These are phyloP conservation scores for Orbicella faveolata DNA, from an alignment of 64 coral and sea anemone species.

Conservation along the genomic window DNA sequence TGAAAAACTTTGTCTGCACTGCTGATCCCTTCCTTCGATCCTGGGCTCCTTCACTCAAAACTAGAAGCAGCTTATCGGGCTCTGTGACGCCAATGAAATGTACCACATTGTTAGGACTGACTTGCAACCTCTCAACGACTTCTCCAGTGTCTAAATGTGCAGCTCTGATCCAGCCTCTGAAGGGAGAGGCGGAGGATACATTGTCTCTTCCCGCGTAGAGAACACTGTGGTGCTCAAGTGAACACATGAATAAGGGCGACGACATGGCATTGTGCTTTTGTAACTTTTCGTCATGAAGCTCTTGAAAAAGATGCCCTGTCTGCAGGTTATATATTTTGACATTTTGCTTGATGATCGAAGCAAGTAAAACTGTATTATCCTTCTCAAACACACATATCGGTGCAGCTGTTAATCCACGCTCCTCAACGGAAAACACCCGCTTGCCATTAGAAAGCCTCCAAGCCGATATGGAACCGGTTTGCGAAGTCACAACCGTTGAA, in stretches of 20 bases:
- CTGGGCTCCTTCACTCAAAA: conserved; percentile 24
- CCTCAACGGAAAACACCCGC: conserved; percentile 57
- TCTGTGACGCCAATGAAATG: conserved; percentile 55
- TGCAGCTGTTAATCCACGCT: neutral
- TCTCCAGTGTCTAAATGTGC: conserved; percentile 17
- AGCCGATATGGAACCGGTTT: conserved; percentile 38
- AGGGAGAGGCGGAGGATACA: neutral
- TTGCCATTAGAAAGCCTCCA: conserved; percentile 82
- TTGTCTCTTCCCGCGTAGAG: conserved; percentile 6
- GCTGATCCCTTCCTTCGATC: conserved; percentile 31
- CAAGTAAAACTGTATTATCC: conserved; percentile 1
- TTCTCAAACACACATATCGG: conserved; percentile 35
- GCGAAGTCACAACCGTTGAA: conserved; percentile 62
- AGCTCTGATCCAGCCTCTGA: neutral
- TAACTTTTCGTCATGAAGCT: conserved; percentile 36
- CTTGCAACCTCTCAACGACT: neutral
- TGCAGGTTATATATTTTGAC: conserved; percentile 64
- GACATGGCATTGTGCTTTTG: neutral
- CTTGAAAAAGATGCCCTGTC: conserved; percentile 33
- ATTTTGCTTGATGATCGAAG: conserved; percentile 15
- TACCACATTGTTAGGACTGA: neutral
- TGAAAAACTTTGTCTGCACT: conserved; percentile 33
- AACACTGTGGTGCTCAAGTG: neutral
- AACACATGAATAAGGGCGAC: conserved; percentile 1
- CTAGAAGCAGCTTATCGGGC: conserved; percentile 22